Percentiles rank a stretch among this genome's conserved stretches.
Evolutionary conservation across 2,888 invertebrate species (phyloP).

Genomic region (Drosophila subquinaria): DNA sequence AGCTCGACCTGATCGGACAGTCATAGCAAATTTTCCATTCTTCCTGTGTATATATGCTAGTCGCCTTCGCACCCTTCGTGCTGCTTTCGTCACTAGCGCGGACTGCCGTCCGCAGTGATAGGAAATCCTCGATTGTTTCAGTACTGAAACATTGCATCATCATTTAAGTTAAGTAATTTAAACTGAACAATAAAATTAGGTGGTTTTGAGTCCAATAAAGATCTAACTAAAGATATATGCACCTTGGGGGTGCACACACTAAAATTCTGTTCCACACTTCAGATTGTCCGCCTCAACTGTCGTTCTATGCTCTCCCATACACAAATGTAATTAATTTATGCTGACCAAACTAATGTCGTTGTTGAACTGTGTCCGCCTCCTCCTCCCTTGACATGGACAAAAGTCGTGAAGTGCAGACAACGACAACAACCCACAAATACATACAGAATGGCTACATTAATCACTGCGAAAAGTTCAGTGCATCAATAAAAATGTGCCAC

Average conservation of each 20-base stretch:
- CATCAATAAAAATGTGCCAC: conserved; percentile 68
- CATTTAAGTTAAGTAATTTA: conserved; percentile 1
- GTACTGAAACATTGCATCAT: neutral
- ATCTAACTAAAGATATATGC: conserved; percentile 2
- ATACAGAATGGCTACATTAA: conserved; percentile 45
- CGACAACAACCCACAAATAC: neutral
- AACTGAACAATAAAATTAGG: neutral
- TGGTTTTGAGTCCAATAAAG: neutral
- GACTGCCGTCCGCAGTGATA: neutral
- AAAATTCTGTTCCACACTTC: conserved; percentile 15
- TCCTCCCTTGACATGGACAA: neutral
- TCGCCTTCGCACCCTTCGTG: too few species aligned
- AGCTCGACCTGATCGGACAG: too few species aligned
- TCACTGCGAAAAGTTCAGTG: conserved; percentile 41
- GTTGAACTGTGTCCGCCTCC: conserved; percentile 8
- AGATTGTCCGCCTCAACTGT: conserved; percentile 30
- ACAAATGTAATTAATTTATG: conserved; percentile 73
- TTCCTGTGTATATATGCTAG: too few species aligned
- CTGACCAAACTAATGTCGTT: conserved; percentile 54
- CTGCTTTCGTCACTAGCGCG: too few species aligned
- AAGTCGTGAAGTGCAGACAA: conserved; percentile 16
- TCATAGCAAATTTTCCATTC: too few species aligned
- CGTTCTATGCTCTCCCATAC: conserved; percentile 21
- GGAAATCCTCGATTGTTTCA: neutral
- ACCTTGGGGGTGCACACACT: neutral